A percentile compares a stretch with the other conserved stretches of the same genome.
Evolutionary conservation across 2,113 vertebrate species (phyloP).

Genomic region (Triplophysa dalaica): DNA sequence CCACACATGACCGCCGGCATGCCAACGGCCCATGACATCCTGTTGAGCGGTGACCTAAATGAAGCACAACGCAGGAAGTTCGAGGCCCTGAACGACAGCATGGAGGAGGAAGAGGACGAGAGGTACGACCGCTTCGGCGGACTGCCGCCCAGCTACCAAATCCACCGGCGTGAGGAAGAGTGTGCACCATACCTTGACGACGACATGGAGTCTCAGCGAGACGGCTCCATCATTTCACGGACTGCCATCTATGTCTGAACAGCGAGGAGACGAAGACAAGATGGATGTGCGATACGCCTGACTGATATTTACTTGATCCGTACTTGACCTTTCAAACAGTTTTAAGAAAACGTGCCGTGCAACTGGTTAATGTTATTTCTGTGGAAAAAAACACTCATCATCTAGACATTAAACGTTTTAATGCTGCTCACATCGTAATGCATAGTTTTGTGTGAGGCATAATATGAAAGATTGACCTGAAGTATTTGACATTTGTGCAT

Average conservation of each 20-base stretch:
- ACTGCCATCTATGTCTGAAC: constrained; percentile 84
- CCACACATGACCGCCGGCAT: constrained; percentile 46
- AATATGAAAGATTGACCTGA: background rate
- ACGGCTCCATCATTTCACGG: constrained; percentile 87
- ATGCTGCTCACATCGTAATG: background rate
- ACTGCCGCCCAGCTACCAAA: constrained; percentile 65
- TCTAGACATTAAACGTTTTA: background rate
- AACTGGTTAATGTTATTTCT: constrained; percentile 3
- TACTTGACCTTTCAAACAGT: constrained; percentile 18
- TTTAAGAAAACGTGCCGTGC: background rate
- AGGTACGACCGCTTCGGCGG: constrained; percentile 66
- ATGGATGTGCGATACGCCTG: background rate
- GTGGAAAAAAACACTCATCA: background rate
- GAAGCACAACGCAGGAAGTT: constrained; percentile 74
- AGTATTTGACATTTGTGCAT: too few relatives aligned
- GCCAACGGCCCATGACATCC: constrained; percentile 65
- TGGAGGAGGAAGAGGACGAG: constrained; percentile 72
- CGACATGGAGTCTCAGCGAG: constrained; percentile 89
- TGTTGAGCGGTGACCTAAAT: constrained; percentile 65
- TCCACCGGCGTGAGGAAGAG: constrained; percentile 54
- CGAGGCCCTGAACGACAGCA: constrained; percentile 69
- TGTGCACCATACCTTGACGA: constrained; percentile 75
- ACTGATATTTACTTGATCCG: constrained; percentile 7
- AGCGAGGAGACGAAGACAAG: background rate
- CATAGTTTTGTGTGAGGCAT: background rate